Evolutionary conservation across 2,797 vertebrate species (phyloP).

Genomic region (Sebastes iracundus): DNA sequence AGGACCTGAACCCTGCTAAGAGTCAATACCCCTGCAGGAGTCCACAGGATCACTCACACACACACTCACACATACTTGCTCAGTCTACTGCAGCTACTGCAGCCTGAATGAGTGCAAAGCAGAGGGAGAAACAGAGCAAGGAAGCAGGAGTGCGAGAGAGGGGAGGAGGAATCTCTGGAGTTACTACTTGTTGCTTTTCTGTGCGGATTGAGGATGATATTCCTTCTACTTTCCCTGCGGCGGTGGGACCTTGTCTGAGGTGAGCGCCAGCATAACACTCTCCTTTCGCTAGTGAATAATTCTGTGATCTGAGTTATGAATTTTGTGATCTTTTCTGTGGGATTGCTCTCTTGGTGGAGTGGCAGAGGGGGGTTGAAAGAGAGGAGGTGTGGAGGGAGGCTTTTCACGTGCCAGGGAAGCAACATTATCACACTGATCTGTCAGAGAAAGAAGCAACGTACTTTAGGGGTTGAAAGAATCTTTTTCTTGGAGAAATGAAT

Average conservation of each 20-base stretch:
- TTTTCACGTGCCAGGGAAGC: conserved; percentile 53
- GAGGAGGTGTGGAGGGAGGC: conserved; percentile 38
- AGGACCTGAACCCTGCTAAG: conserved; percentile 72
- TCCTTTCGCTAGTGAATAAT: background rate
- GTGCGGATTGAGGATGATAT: conserved; percentile 71
- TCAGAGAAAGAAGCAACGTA: conserved; percentile 19
- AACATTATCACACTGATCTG: conserved; percentile 31
- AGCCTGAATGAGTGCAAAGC: conserved; percentile 66
- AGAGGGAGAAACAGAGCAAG: conserved; percentile 62
- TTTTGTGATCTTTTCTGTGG: conserved; percentile 27
- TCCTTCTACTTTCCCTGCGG: conserved; percentile 62
- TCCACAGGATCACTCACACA: conserved; percentile 61
- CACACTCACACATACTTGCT: conserved; percentile 47
- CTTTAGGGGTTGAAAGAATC: background rate
- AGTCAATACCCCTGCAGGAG: conserved; percentile 77
- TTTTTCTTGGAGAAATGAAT: background rate
- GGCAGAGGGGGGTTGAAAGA: conserved; percentile 36
- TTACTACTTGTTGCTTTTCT: conserved; percentile 82
- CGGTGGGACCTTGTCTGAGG: conserved; percentile 78
- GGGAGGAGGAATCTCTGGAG: conserved; percentile 66
- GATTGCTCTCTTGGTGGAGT: conserved; percentile 55
- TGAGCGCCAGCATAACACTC: conserved; percentile 65
- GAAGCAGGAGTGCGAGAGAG: conserved; percentile 64
- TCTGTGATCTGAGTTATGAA: background rate
- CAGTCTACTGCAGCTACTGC: conserved; percentile 65